Evolutionary conservation across 1,140 invertebrate genomes (phyloP), one percentile per base, ranked within the genome.

Genomic region (Drosophila burlai): DNA sequence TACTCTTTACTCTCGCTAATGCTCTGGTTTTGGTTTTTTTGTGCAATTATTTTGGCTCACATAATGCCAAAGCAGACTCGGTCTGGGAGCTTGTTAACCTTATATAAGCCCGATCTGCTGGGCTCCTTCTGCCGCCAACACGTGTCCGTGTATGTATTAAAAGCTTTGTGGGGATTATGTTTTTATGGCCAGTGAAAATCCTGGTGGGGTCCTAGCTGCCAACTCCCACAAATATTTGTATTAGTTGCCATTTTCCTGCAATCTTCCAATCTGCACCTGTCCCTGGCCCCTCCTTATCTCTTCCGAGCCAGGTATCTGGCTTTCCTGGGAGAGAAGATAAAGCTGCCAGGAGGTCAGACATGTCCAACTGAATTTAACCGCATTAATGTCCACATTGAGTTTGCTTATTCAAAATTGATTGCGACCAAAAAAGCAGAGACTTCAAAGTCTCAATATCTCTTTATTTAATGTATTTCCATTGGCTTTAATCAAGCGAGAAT

Each of bases 131-230:
- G 21, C 21, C 49, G 11, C 15, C 21, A 50, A 69, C 68, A 46
- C 42, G 29, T 13, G 21, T n/a, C 16, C 24, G 18, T 21, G 31
- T 31, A 31, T 36, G 36, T 38, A 43, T 73, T 74, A 34, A 72
- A 45, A 71, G 69, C 69, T 50, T 73, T 59, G 18, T 60, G 31
- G 24, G 69, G 69, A 72, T 72, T 60, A 73, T 73, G 69, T 60
- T 72, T 73, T 73, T 73, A 73, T 72, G 69, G 45, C 36, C 68
- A 40, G 65, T 40, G 21, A 21, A 21, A 21, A 21, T 21, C 21
- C 21, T 21, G 21, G 21, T 2, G 21, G 21, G 21, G 21, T 77
- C 43, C 50, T 34, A 21, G 16, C 50, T 16, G 29, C 26, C 16
- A 50, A 6, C 49, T 50, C 26, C 49, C n/a, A 31, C 26, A 68